phyloP scores from a whole-genome alignment of 2,888 invertebrate genomes.

The Chironomus tentans region DNA sequence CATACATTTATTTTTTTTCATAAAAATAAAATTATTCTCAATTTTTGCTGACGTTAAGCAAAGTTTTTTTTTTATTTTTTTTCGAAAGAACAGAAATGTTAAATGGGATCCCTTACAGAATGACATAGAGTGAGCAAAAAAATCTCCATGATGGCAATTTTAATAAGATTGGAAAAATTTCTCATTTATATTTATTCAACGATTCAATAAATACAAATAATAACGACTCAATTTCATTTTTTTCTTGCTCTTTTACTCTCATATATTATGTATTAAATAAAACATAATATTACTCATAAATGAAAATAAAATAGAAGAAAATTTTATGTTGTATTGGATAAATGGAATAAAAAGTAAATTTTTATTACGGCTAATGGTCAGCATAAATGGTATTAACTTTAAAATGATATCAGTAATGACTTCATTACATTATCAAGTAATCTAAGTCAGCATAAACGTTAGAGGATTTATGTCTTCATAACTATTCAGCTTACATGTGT shows the following conservation, averaged over 20 bases:
- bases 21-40: conserved; percentile 21
- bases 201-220: conserved; percentile 16
- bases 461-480: too few relatives aligned
- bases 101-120: not conserved
- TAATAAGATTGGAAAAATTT: conserved; percentile 20
- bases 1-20: not conserved
- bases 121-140: not conserved
- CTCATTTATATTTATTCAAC: conserved; percentile 23
- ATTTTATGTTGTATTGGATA: not conserved
- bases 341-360: not conserved
- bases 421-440: not conserved
- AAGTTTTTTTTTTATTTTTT: not conserved
- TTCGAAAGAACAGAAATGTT: not conserved
- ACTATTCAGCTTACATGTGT: too few relatives aligned
- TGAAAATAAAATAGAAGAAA: not conserved
- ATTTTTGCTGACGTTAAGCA: conserved; percentile 15
- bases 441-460: too few relatives aligned
- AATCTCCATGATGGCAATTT: not conserved
- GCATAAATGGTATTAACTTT: not conserved
- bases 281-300: too few relatives aligned
- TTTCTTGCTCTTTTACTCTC: too few relatives aligned
- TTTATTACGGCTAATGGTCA: not conserved
- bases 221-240: conserved; percentile 13
- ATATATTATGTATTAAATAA: too few relatives aligned
- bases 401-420: not conserved